These are phyloP conservation scores for Eudyptes chrysolophus DNA, from an alignment of 2,113 vertebrate genomes.

Conservation along the genomic window DNA sequence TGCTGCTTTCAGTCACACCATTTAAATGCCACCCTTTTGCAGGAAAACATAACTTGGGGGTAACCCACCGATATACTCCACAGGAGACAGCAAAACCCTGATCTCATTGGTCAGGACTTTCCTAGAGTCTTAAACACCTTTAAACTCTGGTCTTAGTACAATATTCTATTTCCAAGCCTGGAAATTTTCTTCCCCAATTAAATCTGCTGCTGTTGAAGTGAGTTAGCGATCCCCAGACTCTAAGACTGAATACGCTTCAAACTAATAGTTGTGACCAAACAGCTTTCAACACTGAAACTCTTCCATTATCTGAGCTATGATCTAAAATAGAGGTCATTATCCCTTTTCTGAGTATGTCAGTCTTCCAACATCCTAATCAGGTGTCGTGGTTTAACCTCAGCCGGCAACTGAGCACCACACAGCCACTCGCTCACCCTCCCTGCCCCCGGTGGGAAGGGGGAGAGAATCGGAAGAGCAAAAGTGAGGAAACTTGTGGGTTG, in stretches of 20 bases:
- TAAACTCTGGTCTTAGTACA: neutral
- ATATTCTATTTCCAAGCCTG: neutral
- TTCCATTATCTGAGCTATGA: neutral
- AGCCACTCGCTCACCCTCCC: too few relatives aligned
- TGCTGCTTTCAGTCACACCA: neutral
- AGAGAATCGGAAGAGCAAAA: too few relatives aligned
- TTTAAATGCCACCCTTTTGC: neutral
- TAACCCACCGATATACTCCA: too few relatives aligned
- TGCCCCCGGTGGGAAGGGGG: too few relatives aligned
- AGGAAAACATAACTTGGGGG: neutral
- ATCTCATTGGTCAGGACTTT: neutral
- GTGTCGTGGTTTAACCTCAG: too few relatives aligned
- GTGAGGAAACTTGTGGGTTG: too few relatives aligned
- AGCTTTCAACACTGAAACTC: neutral
- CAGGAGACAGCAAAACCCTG: neutral
- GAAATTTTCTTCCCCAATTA: neutral
- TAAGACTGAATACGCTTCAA: neutral
- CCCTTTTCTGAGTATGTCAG: neutral
- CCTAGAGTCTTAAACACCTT: neutral
- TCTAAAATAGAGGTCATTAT: neutral
- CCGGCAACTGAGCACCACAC: too few relatives aligned
- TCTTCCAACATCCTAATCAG: neutral
- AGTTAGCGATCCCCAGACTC: neutral
- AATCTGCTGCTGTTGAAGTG: neutral
- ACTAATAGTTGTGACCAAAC: neutral